Evolutionary conservation across 2,888 invertebrate species (phyloP).

Genomic region (Hirtodrosophila trivittata): DNA sequence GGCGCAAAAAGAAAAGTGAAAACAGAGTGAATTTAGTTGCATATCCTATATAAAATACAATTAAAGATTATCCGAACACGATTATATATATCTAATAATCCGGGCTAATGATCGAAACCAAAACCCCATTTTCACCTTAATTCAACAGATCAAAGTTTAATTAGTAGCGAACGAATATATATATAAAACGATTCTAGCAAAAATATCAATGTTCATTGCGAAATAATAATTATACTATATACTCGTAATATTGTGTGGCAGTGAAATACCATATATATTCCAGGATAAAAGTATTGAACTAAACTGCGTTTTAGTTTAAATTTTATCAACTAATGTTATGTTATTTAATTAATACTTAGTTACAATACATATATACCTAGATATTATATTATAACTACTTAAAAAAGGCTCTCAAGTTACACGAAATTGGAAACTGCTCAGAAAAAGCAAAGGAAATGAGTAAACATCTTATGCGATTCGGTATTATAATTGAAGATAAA

Average conservation of each 20-base stretch:
- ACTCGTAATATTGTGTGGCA: no score
- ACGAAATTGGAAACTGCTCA: no score
- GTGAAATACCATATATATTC: background rate
- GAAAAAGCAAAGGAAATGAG: no score
- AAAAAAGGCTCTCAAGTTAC: no score
- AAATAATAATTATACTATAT: no score
- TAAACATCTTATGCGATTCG: background rate
- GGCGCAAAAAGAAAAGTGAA: constrained; percentile 7
- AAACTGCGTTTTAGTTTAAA: constrained; percentile 80
- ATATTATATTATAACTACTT: constrained; percentile 6
- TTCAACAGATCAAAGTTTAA: constrained; percentile 34
- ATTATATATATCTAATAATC: constrained; percentile 8
- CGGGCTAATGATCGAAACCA: constrained; percentile 37
- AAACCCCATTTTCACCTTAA: constrained; percentile 38
- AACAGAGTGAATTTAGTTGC: constrained; percentile 74
- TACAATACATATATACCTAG: constrained; percentile 29
- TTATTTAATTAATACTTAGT: constrained; percentile 74
- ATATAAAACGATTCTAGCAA: constrained; percentile 18
- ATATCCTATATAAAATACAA: constrained; percentile 66
- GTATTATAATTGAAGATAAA: background rate
- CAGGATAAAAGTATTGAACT: constrained; percentile 50
- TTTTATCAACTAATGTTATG: constrained; percentile 62
- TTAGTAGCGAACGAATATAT: constrained; percentile 24
- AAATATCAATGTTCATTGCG: no score
- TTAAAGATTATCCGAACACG: constrained; percentile 41